Percentiles rank a stretch among this genome's conserved stretches.
Evolutionary conservation across 1,140 invertebrate species (phyloP).

Genomic region (Drosophila nebulosa): DNA sequence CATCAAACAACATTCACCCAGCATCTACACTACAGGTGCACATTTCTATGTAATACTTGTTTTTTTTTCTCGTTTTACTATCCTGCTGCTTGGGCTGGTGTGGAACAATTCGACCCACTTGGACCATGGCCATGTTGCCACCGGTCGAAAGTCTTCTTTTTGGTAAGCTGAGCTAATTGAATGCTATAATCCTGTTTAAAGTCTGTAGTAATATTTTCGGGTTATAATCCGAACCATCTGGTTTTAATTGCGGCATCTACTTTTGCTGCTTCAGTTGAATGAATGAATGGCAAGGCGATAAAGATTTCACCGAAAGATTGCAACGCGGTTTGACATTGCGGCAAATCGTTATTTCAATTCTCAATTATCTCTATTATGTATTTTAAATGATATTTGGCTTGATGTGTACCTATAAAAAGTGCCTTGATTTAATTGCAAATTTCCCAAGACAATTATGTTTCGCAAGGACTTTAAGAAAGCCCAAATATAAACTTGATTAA

Average conservation of each 20-base stretch:
- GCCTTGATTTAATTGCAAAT: background rate
- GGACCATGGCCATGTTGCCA: background rate
- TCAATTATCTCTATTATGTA: too few species aligned
- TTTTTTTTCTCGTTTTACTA: background rate
- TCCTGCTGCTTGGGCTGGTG: background rate
- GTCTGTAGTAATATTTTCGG: too few species aligned
- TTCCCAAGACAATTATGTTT: background rate
- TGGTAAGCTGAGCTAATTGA: background rate
- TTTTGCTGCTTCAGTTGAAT: too few species aligned
- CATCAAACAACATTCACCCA: conserved; percentile 26
- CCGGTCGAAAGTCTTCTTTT: background rate
- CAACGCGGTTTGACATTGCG: too few species aligned
- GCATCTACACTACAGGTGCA: conserved; percentile 24
- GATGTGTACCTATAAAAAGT: too few species aligned
- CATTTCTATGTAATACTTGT: background rate
- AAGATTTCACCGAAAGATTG: too few species aligned
- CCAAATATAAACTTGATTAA: background rate
- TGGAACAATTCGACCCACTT: background rate
- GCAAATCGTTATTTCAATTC: too few species aligned
- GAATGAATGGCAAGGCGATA: too few species aligned
- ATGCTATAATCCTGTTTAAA: too few species aligned
- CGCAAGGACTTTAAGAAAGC: background rate
- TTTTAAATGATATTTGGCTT: too few species aligned
- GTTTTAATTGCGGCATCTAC: too few species aligned
- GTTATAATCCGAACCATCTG: too few species aligned